These are phyloP conservation scores for Pelobates cultripes DNA, from an alignment of 2,797 vertebrate species.

Conservation along the genomic window DNA sequence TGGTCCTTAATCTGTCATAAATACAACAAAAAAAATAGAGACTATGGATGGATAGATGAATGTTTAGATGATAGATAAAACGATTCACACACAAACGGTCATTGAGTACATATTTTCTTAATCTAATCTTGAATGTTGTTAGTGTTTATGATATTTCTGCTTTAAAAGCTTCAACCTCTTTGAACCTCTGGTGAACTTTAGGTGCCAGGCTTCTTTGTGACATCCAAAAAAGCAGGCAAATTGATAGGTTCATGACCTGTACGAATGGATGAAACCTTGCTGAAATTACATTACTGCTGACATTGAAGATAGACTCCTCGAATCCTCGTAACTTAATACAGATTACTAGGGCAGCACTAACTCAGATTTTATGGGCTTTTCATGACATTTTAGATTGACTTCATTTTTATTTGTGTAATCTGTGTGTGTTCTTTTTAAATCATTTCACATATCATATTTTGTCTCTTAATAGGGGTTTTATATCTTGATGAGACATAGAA, in stretches of 20 bases:
- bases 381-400: conserved; percentile 45
- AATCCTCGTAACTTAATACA: conserved; percentile 23
- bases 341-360: conserved; percentile 34
- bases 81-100: too few relatives aligned
- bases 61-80: too few relatives aligned
- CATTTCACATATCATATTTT: conserved; percentile 26
- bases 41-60: too few relatives aligned
- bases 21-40: too few relatives aligned
- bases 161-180: conserved; percentile 17
- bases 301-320: conserved; percentile 21
- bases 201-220: conserved; percentile 27
- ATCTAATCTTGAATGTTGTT: conserved; percentile 1
- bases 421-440: conserved; percentile 25
- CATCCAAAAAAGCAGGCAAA: conserved; percentile 25
- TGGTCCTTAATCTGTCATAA: too few relatives aligned
- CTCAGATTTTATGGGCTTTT: conserved; percentile 40
- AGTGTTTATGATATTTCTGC: conserved; percentile 15
- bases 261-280: conserved; percentile 35
- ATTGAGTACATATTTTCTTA: background rate
- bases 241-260: conserved; percentile 39
- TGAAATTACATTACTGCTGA: conserved; percentile 45
- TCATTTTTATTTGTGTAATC: conserved; percentile 45
- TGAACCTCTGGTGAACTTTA: conserved; percentile 22
- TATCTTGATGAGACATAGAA: too few relatives aligned
- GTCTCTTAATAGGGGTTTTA: background rate